A percentile compares a stretch with the other conserved stretches of the same genome.
phyloP scores from a whole-genome alignment of 2,797 vertebrate species.

The Lithobates pipiens region DNA sequence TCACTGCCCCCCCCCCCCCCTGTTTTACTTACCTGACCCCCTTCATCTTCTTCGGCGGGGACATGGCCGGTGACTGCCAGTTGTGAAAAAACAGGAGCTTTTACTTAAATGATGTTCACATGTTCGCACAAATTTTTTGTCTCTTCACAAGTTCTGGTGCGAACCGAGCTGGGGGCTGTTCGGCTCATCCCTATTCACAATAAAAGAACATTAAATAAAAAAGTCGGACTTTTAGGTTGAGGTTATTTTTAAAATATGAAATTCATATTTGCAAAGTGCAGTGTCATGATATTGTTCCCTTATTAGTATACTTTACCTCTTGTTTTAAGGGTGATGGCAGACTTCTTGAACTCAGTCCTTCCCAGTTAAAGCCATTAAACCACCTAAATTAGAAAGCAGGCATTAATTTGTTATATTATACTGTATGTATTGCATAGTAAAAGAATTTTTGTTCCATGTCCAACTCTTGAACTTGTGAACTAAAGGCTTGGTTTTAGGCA shows the following conservation, averaged over 20 bases:
- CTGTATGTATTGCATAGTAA: background rate
- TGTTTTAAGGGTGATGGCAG: slow-evolving; percentile 87
- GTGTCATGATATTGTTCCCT: background rate
- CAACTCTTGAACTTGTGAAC: slow-evolving; percentile 4
- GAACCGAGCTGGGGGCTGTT: no score
- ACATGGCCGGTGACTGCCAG: no score
- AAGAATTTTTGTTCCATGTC: background rate
- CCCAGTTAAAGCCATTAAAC: slow-evolving; percentile 94
- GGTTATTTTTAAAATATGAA: background rate
- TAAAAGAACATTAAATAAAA: background rate
- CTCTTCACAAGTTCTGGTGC: no score
- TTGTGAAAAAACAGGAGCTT: no score
- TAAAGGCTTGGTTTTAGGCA: slow-evolving; percentile 41
- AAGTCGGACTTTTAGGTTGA: no score
- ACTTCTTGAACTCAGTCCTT: slow-evolving; percentile 84
- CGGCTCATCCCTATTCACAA: no score
- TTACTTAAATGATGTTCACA: no score
- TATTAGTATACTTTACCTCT: slow-evolving; percentile 77
- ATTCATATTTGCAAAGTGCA: background rate
- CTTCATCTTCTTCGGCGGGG: no score
- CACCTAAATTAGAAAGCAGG: slow-evolving; percentile 77
- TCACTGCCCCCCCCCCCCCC: no score
- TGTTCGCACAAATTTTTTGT: no score
- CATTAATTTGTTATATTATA: background rate
- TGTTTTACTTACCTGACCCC: no score